Conservation (phyloP, 1,140 invertebrate species). For the Aphelinus atriplicis region DNA sequence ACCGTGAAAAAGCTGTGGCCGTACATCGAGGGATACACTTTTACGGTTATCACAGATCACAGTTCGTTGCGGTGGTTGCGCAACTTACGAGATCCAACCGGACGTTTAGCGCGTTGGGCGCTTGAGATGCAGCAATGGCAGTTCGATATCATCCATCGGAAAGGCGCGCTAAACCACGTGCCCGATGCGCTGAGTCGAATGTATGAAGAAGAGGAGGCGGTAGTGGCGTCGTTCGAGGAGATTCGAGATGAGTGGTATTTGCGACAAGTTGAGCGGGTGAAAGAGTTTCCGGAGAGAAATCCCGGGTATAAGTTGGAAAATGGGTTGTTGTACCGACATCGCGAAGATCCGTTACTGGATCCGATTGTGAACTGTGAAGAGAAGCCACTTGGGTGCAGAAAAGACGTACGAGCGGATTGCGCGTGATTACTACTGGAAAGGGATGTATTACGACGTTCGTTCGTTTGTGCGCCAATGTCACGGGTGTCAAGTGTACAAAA, state of each 20-base stretch:
- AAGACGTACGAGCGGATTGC: no score
- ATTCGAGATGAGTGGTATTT: neutral
- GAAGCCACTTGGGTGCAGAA: no score
- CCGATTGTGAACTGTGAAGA: neutral
- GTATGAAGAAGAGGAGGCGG: neutral
- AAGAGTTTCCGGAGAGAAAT: neutral
- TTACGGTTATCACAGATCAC: no score
- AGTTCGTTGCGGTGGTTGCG: no score
- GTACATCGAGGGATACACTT: neutral
- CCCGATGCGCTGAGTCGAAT: conserved; percentile 20
- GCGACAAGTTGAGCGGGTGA: neutral
- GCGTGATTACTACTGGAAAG: no score
- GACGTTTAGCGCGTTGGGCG: no score
- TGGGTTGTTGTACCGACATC: neutral
- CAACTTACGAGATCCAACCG: no score
- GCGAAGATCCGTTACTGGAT: conserved; percentile 3
- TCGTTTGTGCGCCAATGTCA: no score
- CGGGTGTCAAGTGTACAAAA: no score
- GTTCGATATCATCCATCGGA: conserved; percentile 21
- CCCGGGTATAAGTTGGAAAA: conserved; percentile 3
- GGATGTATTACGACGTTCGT: no score
- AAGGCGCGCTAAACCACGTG: neutral
- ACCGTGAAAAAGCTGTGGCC: neutral
- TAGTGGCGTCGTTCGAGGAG: neutral
- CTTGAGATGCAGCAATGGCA: neutral